phyloP scores from a whole-genome alignment of 2,797 vertebrate species.

The Nothura maculosa region DNA sequence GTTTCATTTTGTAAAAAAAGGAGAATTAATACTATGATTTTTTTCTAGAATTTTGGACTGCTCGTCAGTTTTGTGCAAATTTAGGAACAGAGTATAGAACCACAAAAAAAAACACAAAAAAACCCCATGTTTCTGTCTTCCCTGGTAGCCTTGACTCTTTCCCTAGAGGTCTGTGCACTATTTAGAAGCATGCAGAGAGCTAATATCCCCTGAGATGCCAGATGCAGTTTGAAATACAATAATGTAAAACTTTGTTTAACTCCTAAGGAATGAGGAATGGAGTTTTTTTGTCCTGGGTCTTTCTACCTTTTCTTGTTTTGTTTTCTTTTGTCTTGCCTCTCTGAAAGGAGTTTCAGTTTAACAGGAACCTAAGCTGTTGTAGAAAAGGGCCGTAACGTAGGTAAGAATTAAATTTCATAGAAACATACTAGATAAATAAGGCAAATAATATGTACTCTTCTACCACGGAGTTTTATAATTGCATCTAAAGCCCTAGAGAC shows the following conservation, averaged over 20 bases:
- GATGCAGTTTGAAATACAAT: not conserved
- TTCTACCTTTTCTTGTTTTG: not conserved
- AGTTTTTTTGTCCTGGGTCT: not conserved
- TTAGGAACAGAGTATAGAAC: not conserved
- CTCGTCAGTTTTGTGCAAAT: not conserved
- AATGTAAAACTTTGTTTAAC: not conserved
- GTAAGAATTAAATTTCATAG: not conserved
- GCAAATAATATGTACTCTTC: not conserved
- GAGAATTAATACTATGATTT: rapidly evolving
- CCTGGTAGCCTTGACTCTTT: not conserved
- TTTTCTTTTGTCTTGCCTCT: not conserved
- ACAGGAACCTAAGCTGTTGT: not conserved
- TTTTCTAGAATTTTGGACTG: not conserved
- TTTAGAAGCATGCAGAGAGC: not conserved
- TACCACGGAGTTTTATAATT: conserved; percentile 35
- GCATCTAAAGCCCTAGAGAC: not conserved
- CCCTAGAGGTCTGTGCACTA: not conserved
- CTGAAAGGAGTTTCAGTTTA: not conserved
- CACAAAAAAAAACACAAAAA: not conserved
- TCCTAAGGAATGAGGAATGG: not conserved
- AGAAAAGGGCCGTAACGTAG: not conserved
- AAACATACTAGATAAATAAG: not conserved
- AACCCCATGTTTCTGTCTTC: not conserved
- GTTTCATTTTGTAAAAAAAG: not conserved
- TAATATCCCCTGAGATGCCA: not conserved